Evolutionary conservation across 2,888 invertebrate species (phyloP).

Genomic region (Stenodera caucasica): DNA sequence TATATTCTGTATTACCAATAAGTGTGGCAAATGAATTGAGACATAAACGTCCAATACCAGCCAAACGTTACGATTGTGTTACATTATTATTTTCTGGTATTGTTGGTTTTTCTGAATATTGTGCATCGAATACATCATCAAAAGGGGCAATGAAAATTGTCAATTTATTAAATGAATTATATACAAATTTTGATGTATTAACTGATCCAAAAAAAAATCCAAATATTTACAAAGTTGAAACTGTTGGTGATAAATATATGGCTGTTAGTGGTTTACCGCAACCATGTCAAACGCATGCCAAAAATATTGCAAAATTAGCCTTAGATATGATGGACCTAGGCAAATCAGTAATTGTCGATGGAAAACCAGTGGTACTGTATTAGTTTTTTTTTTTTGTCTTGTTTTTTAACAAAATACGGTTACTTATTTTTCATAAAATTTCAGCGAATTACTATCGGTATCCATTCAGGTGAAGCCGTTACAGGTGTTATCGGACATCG

Average conservation of each 20-base stretch:
- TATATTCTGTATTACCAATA: slow-evolving; percentile 92
- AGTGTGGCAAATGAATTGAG: slow-evolving; percentile 94
- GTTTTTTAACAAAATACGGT: too few relatives aligned
- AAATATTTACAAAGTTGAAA: slow-evolving; percentile 97
- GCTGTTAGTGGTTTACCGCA: slow-evolving; percentile 95
- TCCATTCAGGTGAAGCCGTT: slow-evolving; percentile 92
- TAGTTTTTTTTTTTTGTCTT: too few relatives aligned
- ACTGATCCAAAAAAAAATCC: slow-evolving; percentile 91
- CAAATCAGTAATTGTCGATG: slow-evolving; percentile 83
- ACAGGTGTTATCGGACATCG: slow-evolving; percentile 93
- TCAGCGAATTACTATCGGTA: slow-evolving; percentile 90
- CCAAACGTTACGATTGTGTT: slow-evolving; percentile 84
- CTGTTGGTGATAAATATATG: slow-evolving; percentile 98
- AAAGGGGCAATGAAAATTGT: slow-evolving; percentile 96
- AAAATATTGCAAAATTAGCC: slow-evolving; percentile 86
- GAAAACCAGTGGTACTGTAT: slow-evolving; percentile 85
- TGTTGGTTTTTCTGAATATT: slow-evolving; percentile 89
- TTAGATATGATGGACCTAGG: slow-evolving; percentile 96
- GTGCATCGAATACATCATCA: slow-evolving; percentile 87
- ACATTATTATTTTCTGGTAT: slow-evolving; percentile 93
- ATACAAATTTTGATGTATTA: slow-evolving; percentile 91
- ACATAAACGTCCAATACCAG: slow-evolving; percentile 88
- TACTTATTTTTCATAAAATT: too few relatives aligned
- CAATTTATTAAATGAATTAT: slow-evolving; percentile 88
- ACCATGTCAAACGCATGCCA: slow-evolving; percentile 85